Conservation (phyloP, 2,888 invertebrate species). For the Drosophila engyochracea region DNA sequence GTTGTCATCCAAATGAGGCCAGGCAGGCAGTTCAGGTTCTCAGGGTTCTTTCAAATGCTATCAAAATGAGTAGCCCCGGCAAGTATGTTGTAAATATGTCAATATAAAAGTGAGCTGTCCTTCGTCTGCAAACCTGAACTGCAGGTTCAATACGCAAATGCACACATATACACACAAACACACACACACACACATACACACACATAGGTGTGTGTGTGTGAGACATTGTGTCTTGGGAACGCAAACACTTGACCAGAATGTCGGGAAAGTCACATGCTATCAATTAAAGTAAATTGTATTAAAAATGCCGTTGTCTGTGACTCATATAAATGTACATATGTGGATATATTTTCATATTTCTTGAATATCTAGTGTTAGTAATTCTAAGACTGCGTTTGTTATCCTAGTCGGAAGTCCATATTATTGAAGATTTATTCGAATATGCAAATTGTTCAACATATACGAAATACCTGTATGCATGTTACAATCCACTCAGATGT, state of each 20-base stretch:
- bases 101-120: slow-evolving; percentile 36
- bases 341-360: slow-evolving; percentile 6
- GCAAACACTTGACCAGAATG: slow-evolving; percentile 59
- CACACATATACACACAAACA: slow-evolving; percentile 10
- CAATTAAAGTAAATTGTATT: slow-evolving; percentile 73
- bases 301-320: slow-evolving; percentile 37
- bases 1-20: slow-evolving; percentile 27
- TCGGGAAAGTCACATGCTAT: slow-evolving; percentile 54
- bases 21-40: slow-evolving; percentile 16
- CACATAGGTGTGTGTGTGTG: background rate
- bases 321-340: slow-evolving; percentile 2
- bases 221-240: slow-evolving; percentile 59
- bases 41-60: slow-evolving; percentile 3
- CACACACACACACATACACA: background rate
- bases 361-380: slow-evolving; percentile 21
- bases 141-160: slow-evolving; percentile 33
- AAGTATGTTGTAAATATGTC: slow-evolving; percentile 8
- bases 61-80: background rate
- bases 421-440: background rate
- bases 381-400: background rate
- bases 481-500: too few relatives aligned
- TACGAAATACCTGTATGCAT: too few relatives aligned
- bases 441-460: background rate
- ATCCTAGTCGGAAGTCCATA: background rate
- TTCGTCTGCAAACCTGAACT: slow-evolving; percentile 42